Evolutionary conservation across 2,113 vertebrate genomes (phyloP).

Genomic region (Platichthys flesus): DNA sequence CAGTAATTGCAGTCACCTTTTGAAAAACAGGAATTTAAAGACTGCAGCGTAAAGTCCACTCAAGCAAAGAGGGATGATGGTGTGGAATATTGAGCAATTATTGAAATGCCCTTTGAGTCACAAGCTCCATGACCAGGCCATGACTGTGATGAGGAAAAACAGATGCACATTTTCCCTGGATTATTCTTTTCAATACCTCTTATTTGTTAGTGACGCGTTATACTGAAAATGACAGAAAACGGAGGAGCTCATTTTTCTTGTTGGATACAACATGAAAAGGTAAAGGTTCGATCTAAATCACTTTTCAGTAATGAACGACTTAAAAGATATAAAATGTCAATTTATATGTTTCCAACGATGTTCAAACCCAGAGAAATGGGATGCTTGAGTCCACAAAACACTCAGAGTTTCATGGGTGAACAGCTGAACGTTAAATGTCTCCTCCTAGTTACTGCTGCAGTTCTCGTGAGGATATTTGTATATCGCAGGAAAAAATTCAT

Average conservation of each 20-base stretch:
- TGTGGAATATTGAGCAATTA: constrained; percentile 41
- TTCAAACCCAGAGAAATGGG: too few species aligned
- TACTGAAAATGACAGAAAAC: not conserved
- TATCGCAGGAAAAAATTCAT: too few species aligned
- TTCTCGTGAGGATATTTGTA: too few species aligned
- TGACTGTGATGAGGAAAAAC: constrained; percentile 21
- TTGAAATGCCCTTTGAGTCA: constrained; percentile 34
- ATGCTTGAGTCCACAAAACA: too few species aligned
- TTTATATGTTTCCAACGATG: too few species aligned
- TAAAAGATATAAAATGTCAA: not conserved
- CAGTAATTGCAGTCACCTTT: too few species aligned
- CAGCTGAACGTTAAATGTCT: too few species aligned
- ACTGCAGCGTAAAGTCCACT: not conserved
- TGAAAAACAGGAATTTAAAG: constrained; percentile 38
- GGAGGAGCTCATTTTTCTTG: not conserved
- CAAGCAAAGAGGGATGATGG: constrained; percentile 18
- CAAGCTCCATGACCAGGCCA: constrained; percentile 17
- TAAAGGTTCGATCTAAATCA: not conserved
- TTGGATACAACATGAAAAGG: not conserved
- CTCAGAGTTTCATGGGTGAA: too few species aligned
- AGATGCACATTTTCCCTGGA: constrained; percentile 1
- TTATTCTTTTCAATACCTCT: not conserved
- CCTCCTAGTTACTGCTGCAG: too few species aligned
- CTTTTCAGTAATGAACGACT: too few species aligned
- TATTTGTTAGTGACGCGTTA: not conserved